These are phyloP conservation scores for Neodontobutis hainanensis DNA, from an alignment of 2,113 vertebrate genomes.

Conservation along the genomic window DNA sequence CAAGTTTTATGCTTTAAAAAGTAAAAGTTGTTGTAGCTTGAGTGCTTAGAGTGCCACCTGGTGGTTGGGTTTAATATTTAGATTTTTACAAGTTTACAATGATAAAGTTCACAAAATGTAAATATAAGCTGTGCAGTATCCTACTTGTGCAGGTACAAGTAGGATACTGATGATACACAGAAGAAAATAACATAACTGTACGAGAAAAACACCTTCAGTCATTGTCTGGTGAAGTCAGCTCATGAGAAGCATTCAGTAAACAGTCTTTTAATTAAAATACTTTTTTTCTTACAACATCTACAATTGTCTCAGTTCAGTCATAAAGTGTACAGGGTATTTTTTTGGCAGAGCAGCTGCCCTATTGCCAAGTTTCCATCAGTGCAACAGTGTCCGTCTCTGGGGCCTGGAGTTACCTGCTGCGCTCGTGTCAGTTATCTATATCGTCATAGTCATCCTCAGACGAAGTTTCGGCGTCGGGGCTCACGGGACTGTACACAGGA, in stretches of 20 bases:
- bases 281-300: background rate
- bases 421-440: background rate
- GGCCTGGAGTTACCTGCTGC: background rate
- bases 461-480: constrained; percentile 27
- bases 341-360: background rate
- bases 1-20: constrained; percentile 1
- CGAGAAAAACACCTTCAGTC: no score
- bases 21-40: background rate
- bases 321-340: background rate
- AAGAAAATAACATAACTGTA: background rate
- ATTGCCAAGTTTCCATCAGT: no score
- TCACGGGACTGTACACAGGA: constrained; percentile 53
- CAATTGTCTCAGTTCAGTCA: no score
- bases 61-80: constrained; percentile 35
- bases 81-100: background rate
- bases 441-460: constrained; percentile 52
- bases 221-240: no score
- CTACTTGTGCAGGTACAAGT: background rate
- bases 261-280: no score
- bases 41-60: constrained; percentile 40
- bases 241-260: no score
- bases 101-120: background rate
- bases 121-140: background rate
- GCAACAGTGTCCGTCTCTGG: no score
- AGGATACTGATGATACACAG: background rate